Percentiles rank a stretch among this genome's conserved stretches.
Evolutionary conservation across 2,888 invertebrate genomes (phyloP).

Genomic region (Seira musarum): DNA sequence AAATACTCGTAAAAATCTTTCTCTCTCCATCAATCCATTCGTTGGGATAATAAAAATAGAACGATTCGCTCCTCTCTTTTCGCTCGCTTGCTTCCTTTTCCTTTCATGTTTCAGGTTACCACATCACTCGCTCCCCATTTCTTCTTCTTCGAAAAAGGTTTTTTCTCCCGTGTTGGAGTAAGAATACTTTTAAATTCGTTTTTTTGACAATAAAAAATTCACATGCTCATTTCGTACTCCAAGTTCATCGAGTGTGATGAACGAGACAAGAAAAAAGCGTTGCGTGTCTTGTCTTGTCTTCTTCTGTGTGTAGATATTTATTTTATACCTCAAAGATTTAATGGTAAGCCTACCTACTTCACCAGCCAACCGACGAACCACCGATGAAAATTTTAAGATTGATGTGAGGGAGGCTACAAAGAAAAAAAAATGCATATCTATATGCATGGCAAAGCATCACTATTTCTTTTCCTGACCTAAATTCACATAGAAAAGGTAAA

Average conservation of each 20-base stretch:
- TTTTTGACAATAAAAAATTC: slow-evolving; percentile 53
- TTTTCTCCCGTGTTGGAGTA: no score
- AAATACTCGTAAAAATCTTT: background rate
- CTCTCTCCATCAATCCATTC: slow-evolving; percentile 61
- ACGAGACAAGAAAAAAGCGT: background rate
- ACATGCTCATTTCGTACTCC: slow-evolving; percentile 45
- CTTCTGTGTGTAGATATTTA: no score
- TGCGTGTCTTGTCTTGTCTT: no score
- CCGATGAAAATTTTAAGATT: slow-evolving; percentile 39
- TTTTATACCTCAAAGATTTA: no score
- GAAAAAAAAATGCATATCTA: slow-evolving; percentile 1
- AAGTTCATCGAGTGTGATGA: slow-evolving; percentile 55
- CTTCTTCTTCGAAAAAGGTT: no score
- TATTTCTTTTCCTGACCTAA: slow-evolving; percentile 44
- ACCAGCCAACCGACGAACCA: background rate
- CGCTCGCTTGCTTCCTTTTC: background rate
- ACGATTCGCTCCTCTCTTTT: slow-evolving; percentile 31
- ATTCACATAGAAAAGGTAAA: no score
- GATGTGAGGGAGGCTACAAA: slow-evolving; percentile 20
- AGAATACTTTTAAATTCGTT: no score
- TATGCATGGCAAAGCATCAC: slow-evolving; percentile 42
- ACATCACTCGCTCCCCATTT: no score
- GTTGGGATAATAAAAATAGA: slow-evolving; percentile 50
- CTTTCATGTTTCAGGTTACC: slow-evolving; percentile 35
- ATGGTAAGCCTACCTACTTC: background rate